A percentile compares a stretch with the other conserved stretches of the same genome.
Conservation (phyloP, 2,888 invertebrate genomes). For the Agriopis aurantiaria region DNA sequence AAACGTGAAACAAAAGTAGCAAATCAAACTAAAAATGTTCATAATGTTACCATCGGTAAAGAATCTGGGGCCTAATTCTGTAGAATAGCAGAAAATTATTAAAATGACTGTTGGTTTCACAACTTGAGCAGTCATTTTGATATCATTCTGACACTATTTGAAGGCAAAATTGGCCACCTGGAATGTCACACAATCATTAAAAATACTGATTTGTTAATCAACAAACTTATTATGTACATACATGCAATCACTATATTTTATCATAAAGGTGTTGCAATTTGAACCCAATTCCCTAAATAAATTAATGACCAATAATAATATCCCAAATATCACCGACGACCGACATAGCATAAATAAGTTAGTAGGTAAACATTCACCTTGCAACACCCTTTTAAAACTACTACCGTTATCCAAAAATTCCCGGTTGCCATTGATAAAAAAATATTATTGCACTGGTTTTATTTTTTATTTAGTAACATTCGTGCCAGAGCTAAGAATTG, state of each 20-base stretch:
- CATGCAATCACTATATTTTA: conserved; percentile 64
- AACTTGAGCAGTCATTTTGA: conserved; percentile 47
- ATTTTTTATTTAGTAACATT: conserved; percentile 62
- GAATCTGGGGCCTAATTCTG: conserved; percentile 64
- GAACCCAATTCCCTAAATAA: conserved; percentile 63
- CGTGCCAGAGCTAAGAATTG: conserved; percentile 61
- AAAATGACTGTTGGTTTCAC: conserved; percentile 83
- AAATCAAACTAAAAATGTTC: conserved; percentile 59
- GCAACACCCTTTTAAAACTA: conserved; percentile 67
- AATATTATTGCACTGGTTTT: conserved; percentile 73
- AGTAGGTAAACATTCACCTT: conserved; percentile 65
- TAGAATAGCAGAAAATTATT: conserved; percentile 82
- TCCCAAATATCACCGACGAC: conserved; percentile 52
- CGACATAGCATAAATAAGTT: conserved; percentile 55
- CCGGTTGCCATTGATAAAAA: conserved; percentile 66
- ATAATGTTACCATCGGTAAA: conserved; percentile 64
- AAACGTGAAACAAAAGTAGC: conserved; percentile 58
- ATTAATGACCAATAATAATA: conserved; percentile 55
- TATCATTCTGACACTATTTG: conserved; percentile 3
- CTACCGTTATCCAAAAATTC: conserved; percentile 39
- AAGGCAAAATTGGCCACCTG: conserved; percentile 41
- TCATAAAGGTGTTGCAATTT: conserved; percentile 69
- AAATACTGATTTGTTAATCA: conserved; percentile 85
- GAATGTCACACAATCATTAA: conserved; percentile 85
- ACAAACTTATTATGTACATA: conserved; percentile 76